phyloP scores from a whole-genome alignment of 2,797 vertebrate genomes.

The Zalophus californianus region DNA sequence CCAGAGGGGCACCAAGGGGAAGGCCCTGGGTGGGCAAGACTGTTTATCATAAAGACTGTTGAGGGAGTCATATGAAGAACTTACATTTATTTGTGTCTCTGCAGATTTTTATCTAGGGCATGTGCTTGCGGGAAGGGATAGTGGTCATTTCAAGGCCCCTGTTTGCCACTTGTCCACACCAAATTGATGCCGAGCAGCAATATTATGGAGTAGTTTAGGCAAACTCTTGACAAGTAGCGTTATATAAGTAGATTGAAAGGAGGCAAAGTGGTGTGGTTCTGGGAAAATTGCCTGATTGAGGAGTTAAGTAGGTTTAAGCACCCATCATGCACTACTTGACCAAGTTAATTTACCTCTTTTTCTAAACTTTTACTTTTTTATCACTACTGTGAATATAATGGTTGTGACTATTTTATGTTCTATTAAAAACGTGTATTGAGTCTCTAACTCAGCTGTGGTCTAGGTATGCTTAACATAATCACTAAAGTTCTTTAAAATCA shows the following conservation, averaged over 20 bases:
- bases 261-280: not conserved
- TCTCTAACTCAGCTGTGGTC: not conserved
- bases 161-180: not conserved
- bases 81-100: not conserved
- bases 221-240: not conserved
- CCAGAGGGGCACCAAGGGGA: not conserved
- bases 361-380: not conserved
- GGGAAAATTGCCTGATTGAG: not conserved
- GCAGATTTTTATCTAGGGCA: not conserved
- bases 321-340: rapidly evolving
- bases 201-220: not conserved
- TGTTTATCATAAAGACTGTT: not conserved
- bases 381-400: not conserved
- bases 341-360: not conserved
- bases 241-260: not conserved
- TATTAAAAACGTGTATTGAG: not conserved
- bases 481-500: not conserved
- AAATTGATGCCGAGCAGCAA: not conserved
- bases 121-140: not conserved
- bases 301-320: not conserved
- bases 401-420: not conserved
- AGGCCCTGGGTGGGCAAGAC: not conserved
- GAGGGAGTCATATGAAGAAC: not conserved
- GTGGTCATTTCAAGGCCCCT: not conserved
- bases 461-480: not conserved